These are phyloP conservation scores for Himalopsyche phryganea DNA, from an alignment of 1,140 invertebrate genomes.

Conservation along the genomic window DNA sequence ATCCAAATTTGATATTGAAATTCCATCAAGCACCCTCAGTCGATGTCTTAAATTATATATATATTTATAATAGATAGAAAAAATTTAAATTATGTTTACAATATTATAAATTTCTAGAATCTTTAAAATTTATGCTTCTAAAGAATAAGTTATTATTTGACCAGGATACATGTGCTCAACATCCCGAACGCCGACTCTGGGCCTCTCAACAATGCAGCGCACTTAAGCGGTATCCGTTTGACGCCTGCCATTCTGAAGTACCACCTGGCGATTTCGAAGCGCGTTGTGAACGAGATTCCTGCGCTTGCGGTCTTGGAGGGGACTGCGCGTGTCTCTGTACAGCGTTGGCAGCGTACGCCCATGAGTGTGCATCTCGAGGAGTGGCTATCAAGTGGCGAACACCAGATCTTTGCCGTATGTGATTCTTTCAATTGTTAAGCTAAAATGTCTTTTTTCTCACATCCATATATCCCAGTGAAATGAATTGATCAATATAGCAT, in stretches of 20 bases:
- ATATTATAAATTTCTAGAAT: too few species aligned
- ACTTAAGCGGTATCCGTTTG: conserved; percentile 70
- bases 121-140: too few species aligned
- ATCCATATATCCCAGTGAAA: too few species aligned
- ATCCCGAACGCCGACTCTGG: conserved; percentile 76
- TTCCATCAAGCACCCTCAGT: too few species aligned
- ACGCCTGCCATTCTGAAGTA: conserved; percentile 76
- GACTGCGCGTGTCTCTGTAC: conserved; percentile 90
- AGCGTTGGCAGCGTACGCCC: conserved; percentile 79
- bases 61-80: too few species aligned
- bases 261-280: conserved; percentile 63
- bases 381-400: conserved; percentile 76
- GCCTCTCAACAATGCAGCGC: conserved; percentile 69
- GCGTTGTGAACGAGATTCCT: conserved; percentile 77
- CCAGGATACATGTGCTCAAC: conserved; percentile 67
- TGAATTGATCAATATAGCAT: too few species aligned
- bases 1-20: too few species aligned
- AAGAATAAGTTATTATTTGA: too few species aligned
- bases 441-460: too few species aligned
- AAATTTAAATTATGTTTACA: too few species aligned
- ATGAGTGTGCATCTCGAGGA: conserved; percentile 71
- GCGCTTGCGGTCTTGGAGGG: conserved; percentile 82
- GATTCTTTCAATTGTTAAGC: neutral
- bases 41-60: too few species aligned
- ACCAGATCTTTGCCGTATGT: conserved; percentile 78